Evolutionary conservation across 2,797 vertebrate genomes (phyloP).

Genomic region (Diplodus puntazzo): DNA sequence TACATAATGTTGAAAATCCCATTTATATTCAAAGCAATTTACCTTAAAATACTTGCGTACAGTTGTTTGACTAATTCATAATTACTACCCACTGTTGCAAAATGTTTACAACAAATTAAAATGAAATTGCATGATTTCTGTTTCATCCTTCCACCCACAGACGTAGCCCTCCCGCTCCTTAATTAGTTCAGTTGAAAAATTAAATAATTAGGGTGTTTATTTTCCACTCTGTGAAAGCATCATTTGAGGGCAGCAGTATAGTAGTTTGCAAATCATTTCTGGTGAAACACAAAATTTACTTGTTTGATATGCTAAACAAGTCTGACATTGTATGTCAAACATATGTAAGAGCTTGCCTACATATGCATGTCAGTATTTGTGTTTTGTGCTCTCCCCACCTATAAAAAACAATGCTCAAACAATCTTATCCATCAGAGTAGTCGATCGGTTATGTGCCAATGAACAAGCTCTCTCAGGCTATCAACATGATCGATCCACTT

Average conservation of each 20-base stretch:
- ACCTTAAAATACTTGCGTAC: background rate
- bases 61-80: constrained; percentile 4
- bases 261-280: constrained; percentile 13
- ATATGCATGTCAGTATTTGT: constrained; percentile 24
- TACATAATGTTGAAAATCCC: background rate
- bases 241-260: background rate
- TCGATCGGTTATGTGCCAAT: constrained; percentile 67
- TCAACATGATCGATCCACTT: constrained; percentile 63
- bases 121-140: constrained; percentile 7
- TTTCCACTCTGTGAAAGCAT: constrained; percentile 8
- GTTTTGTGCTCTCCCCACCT: constrained; percentile 26
- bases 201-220: background rate
- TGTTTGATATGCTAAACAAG: background rate
- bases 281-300: background rate
- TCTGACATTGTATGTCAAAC: constrained; percentile 6
- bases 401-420: constrained; percentile 63
- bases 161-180: constrained; percentile 2
- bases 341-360: background rate
- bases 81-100: background rate
- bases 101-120: background rate
- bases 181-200: constrained; percentile 41
- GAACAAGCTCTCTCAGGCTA: constrained; percentile 68
- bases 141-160: background rate
- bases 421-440: constrained; percentile 59
- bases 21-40: constrained; percentile 8